phyloP scores from a whole-genome alignment of 2,888 invertebrate genomes.

The Philonicus albiceps region DNA sequence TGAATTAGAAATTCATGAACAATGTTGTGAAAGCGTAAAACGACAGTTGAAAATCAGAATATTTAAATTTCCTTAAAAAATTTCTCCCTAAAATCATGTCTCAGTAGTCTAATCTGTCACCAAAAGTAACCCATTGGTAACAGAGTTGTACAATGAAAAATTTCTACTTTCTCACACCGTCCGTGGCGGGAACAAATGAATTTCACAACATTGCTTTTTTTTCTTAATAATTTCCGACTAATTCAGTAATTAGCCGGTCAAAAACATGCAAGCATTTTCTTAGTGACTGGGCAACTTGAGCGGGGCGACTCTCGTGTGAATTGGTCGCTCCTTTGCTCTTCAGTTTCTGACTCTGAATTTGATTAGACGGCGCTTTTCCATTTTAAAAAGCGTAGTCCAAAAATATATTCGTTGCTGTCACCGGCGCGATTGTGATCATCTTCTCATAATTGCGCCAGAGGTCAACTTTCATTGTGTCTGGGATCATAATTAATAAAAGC shows the following conservation, averaged over 20 bases:
- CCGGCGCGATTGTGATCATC: background rate
- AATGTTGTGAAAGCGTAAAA: background rate
- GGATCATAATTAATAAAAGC: background rate
- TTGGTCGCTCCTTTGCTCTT: background rate
- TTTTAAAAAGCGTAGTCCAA: too few species aligned
- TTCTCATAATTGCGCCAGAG: background rate
- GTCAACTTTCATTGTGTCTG: constrained; percentile 4
- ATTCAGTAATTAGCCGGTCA: background rate
- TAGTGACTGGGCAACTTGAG: background rate
- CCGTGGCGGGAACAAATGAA: background rate
- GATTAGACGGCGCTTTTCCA: background rate
- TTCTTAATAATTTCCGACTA: background rate
- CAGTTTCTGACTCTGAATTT: background rate
- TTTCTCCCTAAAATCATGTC: background rate
- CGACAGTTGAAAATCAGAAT: background rate
- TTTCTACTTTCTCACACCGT: background rate
- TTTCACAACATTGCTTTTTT: background rate
- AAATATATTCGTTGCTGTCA: background rate
- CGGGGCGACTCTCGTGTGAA: background rate
- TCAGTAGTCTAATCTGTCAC: background rate
- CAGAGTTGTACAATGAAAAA: background rate
- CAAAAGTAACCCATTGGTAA: background rate
- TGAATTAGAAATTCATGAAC: background rate
- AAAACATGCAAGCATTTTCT: background rate
- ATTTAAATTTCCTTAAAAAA: background rate